Evolutionary conservation across 2,888 invertebrate species (phyloP), one percentile per base, ranked within the genome.

Genomic region (Limnephilus marmoratus): DNA sequence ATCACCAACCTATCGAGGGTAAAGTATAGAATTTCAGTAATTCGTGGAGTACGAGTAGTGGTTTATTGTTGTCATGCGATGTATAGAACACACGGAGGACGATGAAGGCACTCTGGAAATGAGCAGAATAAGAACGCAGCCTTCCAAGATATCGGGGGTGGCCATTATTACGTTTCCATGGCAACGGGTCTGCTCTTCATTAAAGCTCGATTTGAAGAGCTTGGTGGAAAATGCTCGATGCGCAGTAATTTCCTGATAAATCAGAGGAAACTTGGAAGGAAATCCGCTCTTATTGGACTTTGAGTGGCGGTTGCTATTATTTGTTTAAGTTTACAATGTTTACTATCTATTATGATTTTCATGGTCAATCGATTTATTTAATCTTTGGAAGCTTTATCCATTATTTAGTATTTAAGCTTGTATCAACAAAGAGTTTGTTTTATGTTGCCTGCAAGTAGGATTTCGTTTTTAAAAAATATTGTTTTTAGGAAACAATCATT

Each of bases 201-300:
- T 83, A 83, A 83, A 83, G 37, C 83, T 83, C 83, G 37, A 83
- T 83, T 83, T 37, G 53, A 68, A 68, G 53, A 68, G 53, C 5
- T 68, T 68, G 18, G 53, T 5, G 53, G 53, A 24, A 68, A 68
- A 68, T 5, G 53, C 18, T 68, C 53, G 18, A 15, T 24, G 13
- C 53, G 53, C 18, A 68, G 53, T 68, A 68, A 68, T 68, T 68
- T 68, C 53, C 0, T 24, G 53, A 68, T 68, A 68, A 68, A 68
- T 24, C 53, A 5, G 7, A 18, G 24, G 53, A 68, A 68, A 68
- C 18, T 68, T 68, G 18, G 53, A 68, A 68, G 53, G 53, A 68
- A 5, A 15, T 68, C 53, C 5, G 24, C 24, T 68, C 13, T 68
- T 68, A 68, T 68, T 68, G 24, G 53, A 68, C 24, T 68, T 68